Evolutionary conservation across 2,797 vertebrate species (phyloP).

Genomic region (Myiotriccus ornatus): DNA sequence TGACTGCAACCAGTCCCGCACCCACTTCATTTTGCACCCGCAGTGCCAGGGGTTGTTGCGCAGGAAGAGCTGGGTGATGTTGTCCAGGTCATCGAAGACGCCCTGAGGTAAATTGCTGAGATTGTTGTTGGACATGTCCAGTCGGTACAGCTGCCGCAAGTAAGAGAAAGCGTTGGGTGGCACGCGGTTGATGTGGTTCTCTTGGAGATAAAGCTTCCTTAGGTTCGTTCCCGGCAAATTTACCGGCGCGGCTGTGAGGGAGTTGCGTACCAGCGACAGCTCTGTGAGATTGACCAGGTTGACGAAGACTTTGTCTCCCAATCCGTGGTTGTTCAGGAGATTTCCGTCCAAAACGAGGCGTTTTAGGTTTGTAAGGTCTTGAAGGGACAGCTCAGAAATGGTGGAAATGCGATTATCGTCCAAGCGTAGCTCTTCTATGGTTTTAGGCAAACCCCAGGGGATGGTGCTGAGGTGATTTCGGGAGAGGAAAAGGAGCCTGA

Average conservation of each 20-base stretch:
- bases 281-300: slow-evolving; percentile 96
- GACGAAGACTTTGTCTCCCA: slow-evolving; percentile 93
- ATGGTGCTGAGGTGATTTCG: slow-evolving; percentile 99
- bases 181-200: slow-evolving; percentile 97
- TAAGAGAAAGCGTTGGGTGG: slow-evolving; percentile 93
- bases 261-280: slow-evolving; percentile 95
- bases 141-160: slow-evolving; percentile 92
- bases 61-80: slow-evolving; percentile 95
- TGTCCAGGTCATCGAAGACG: slow-evolving; percentile 97
- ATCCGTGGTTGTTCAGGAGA: slow-evolving; percentile 94
- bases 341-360: slow-evolving; percentile 97
- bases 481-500: slow-evolving; percentile 96
- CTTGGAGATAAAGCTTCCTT: slow-evolving; percentile 96
- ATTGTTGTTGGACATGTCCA: slow-evolving; percentile 98
- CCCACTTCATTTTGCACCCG: slow-evolving; percentile 98
- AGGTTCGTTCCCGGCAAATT: slow-evolving; percentile 93
- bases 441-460: slow-evolving; percentile 93
- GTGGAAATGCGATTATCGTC: slow-evolving; percentile 99
- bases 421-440: slow-evolving; percentile 96
- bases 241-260: slow-evolving; percentile 90
- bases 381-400: slow-evolving; percentile 93
- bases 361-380: slow-evolving; percentile 97
- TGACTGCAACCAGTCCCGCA: slow-evolving; percentile 94
- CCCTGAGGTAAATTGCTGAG: slow-evolving; percentile 96
- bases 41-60: slow-evolving; percentile 99